Base-by-base conservation (phyloP, 2,797 vertebrate genomes). In the Lophotriccus pileatus region DNA sequence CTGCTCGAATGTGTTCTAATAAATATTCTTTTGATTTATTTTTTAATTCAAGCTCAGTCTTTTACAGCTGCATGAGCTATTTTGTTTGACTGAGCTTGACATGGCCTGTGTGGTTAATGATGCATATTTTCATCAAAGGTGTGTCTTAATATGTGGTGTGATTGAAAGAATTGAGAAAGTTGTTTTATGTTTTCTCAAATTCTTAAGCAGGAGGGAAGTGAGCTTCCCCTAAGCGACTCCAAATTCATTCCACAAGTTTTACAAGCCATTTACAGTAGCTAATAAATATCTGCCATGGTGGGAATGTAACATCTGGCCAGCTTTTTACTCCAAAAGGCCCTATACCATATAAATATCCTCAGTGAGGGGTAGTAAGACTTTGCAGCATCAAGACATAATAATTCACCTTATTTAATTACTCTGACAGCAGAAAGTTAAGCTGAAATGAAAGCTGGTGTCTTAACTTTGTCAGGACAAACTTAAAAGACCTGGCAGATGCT, bases 11-110 rank as follows among this genome's bases (percentile, higher is more conserved):
- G 32, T 56, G 28, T 70, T 87, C 63, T 84, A 67, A 89, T 69
- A 91, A 89, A 66, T 74, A 94, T 64, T 88, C 41, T 62, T 93
- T 87, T 92, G 69, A 78, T 90, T 89, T 87, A 41, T 78, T 91
- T 94, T 89, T 93, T 67, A 91, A 79, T 79, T 85, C 68, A 56
- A 67, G 67, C 28, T 73, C 46, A 60, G 23, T 36, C 25, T 80
- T 91, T 63, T 67, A 68, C 43, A 70, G 47, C 13, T 62, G 23
- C 55, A 79, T 56, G 28, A 82, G 30, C 44, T 53, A 43, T 56
- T 90, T 94, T 84, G 72, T 77, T 90, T 91, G 79, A 87, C 56
- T 79, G 84, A 66, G 58, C 81, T 66, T 77, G 72, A 69, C 76
- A 70, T 15, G 34, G 66, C 28, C 76, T 55, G 32, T 44, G 67